A percentile compares a stretch with the other conserved stretches of the same genome.
These are phyloP conservation scores for Cherax destructor DNA, from an alignment of 1,140 invertebrate genomes.

Conservation along the genomic window DNA sequence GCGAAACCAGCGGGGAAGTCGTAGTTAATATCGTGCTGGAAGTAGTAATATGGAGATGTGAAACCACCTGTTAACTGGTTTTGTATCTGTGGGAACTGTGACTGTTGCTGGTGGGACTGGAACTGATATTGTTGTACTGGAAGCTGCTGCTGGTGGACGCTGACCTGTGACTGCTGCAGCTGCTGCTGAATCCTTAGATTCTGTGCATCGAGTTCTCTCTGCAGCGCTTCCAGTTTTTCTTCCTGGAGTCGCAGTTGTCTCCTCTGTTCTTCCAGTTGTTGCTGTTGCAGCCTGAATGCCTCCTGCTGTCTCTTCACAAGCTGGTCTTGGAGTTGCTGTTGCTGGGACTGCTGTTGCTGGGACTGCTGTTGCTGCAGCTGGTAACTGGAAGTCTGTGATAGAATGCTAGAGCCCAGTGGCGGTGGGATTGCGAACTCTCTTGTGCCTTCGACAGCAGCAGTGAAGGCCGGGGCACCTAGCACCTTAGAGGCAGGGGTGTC, in stretches of 20 bases:
- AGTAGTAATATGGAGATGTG: slow-evolving; percentile 50
- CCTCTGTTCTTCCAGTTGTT: slow-evolving; percentile 11
- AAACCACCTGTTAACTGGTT: slow-evolving; percentile 38
- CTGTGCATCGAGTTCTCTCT: slow-evolving; percentile 32
- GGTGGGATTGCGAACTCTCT: slow-evolving; percentile 53
- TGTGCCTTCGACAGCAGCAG: slow-evolving; percentile 66
- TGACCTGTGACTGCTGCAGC: neutral
- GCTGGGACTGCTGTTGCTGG: slow-evolving; percentile 5
- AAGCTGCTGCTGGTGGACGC: no score
- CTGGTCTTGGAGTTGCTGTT: neutral
- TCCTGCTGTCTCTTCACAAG: neutral
- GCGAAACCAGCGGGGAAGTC: slow-evolving; percentile 55
- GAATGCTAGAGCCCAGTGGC: slow-evolving; percentile 2
- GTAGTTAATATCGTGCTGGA: slow-evolving; percentile 17
- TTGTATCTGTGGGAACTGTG: neutral
- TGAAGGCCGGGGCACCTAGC: slow-evolving; percentile 52
- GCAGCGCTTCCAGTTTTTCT: slow-evolving; percentile 26
- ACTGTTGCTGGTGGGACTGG: neutral
- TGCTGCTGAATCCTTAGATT: neutral
- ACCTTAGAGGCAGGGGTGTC: slow-evolving; percentile 67
- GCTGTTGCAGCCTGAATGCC: slow-evolving; percentile 20
- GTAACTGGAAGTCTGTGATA: neutral
- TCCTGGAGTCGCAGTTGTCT: slow-evolving; percentile 24
- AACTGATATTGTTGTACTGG: neutral
- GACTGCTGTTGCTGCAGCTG: slow-evolving; percentile 32